phyloP scores from a whole-genome alignment of 2,888 invertebrate species.

The Conomelus anceps region DNA sequence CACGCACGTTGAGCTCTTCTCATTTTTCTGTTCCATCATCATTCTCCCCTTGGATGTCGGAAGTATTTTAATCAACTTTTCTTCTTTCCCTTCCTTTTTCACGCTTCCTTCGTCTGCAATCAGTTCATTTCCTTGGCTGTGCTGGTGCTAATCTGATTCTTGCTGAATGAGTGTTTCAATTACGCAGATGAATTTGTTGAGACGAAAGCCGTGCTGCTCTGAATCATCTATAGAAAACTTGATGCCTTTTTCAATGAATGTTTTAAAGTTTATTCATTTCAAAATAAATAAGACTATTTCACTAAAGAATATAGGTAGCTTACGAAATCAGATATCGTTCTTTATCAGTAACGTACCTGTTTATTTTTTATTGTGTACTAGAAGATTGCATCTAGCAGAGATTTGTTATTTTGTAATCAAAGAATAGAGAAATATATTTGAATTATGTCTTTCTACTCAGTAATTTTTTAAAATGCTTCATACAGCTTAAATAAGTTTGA shows the following conservation, averaged over 20 bases:
- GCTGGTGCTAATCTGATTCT: background rate
- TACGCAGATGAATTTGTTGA: background rate
- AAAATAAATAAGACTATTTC: background rate
- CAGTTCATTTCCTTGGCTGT: background rate
- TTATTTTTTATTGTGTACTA: too few species aligned
- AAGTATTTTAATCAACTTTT: background rate
- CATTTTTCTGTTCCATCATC: background rate
- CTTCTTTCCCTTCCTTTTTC: background rate
- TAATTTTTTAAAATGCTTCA: too few species aligned
- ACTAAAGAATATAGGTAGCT: background rate
- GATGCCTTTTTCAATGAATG: background rate
- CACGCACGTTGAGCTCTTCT: background rate
- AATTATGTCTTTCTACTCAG: too few species aligned
- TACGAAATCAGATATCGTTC: too few species aligned
- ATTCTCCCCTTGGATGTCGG: background rate
- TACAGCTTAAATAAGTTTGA: too few species aligned
- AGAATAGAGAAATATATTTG: too few species aligned
- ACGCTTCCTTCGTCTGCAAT: background rate
- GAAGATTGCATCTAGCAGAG: too few species aligned
- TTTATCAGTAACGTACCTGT: too few species aligned
- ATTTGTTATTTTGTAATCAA: too few species aligned
- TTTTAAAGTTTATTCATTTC: background rate
- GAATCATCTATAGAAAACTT: background rate
- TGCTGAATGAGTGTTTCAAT: background rate
- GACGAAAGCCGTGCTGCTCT: background rate